Base-by-base conservation (phyloP, 2,888 invertebrate genomes). In the Caenorhabditis becei region DNA sequence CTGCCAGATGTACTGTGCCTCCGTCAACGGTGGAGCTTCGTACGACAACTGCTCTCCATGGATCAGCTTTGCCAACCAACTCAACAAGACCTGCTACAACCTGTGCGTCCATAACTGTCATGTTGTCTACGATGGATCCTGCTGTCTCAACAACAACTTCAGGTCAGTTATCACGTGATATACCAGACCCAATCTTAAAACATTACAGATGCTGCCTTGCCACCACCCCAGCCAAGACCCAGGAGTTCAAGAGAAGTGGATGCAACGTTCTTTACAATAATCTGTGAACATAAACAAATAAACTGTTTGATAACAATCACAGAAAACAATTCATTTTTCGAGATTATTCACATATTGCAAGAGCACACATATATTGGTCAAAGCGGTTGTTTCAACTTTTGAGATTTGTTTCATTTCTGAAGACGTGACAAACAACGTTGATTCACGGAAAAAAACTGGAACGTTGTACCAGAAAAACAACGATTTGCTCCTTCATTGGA, bases 1-100 rank as follows among this genome's bases (percentile, higher is more conserved):
- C 26, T 67, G 67, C 56, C 41, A 67, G 44, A 32, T 20, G 7
- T 67, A 41, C 44, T 67, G 67, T 28, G 16, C 54, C 10, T 65
- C 65, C 18, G 53, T 37, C 16, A 51, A 65, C 37, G 65, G 65
- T 3, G 67, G 37, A 24, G 5, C 41, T 0, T 26, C 37, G 1
- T 54, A 56, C 26, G 56, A 54, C 37, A 41, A 67, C 56, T 67
- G 67, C 44, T 37, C 67, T 23, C 67, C 67, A 56, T 41, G 44
- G 67, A 54, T 26, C 67, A 56, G 56, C 28, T 67, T 56, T 16
- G 37, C 54, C 41, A 54, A 11, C 10, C 28, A 37, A 18, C 7
- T 1, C 8, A 67, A 67, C 56, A 24, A 67, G 44, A 56, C 67
- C 20, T 67, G 67, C 54, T 67, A 67, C 67, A 67, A 67, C 41